Percentiles rank a stretch among this genome's conserved stretches.
Conservation (phyloP, 1,140 invertebrate species). For the Drosophila repleta region DNA sequence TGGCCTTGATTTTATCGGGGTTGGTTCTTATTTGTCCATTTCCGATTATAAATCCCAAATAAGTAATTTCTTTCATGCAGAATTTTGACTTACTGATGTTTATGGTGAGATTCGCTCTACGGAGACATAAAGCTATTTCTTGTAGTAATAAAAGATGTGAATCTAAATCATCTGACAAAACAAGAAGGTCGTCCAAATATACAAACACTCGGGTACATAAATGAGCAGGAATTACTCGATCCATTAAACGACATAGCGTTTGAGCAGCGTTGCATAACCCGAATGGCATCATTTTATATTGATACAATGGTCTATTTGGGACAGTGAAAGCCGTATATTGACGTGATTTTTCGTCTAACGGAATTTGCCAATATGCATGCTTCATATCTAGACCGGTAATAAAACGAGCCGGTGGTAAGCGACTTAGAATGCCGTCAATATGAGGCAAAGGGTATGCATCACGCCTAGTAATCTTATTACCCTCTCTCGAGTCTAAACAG, state of each 20-base stretch:
- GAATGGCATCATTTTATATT: conserved; percentile 36
- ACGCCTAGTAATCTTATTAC: conserved; percentile 25
- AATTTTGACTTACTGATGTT: conserved; percentile 20
- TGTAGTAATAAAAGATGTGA: conserved; percentile 11
- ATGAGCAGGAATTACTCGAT: conserved; percentile 20
- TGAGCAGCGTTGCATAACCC: conserved; percentile 13
- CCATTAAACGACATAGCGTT: conserved; percentile 30
- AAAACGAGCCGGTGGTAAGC: conserved; percentile 41
- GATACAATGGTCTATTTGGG: background rate
- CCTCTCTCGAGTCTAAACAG: conserved; percentile 38
- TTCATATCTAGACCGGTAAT: conserved; percentile 48
- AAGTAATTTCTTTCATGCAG: conserved; percentile 38
- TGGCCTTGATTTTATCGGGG: conserved; percentile 50
- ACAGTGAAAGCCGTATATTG: background rate
- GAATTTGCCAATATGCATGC: conserved; percentile 54
- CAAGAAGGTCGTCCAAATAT: conserved; percentile 84
- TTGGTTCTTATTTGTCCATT: conserved; percentile 34
- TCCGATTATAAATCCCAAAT: conserved; percentile 43
- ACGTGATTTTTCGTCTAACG: background rate
- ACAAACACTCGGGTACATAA: conserved; percentile 26
- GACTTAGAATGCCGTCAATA: conserved; percentile 42
- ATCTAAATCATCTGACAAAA: conserved; percentile 56
- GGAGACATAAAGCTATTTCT: conserved; percentile 9
- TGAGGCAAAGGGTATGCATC: conserved; percentile 44
- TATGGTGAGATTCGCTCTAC: conserved; percentile 18